A percentile compares a stretch with the other conserved stretches of the same genome.
Evolutionary conservation across 2,113 vertebrate genomes (phyloP).

Genomic region (Osmerus eperlanus): DNA sequence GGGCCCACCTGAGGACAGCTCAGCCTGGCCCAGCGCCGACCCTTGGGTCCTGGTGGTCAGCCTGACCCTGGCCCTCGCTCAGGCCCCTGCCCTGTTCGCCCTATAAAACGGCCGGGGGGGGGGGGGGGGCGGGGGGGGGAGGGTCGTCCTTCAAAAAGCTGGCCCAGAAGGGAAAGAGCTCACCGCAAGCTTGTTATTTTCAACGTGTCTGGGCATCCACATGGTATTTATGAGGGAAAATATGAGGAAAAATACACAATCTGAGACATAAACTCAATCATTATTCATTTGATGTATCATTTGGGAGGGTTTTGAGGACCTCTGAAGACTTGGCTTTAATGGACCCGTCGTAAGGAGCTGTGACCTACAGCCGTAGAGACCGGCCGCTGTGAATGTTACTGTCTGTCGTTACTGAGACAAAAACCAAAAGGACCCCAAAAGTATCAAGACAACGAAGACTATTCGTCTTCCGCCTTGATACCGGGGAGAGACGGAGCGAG

Average conservation of each 20-base stretch:
- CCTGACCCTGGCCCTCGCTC: slow-evolving; percentile 51
- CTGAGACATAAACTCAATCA: slow-evolving; percentile 45
- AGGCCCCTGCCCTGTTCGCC: slow-evolving; percentile 63
- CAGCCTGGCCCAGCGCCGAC: slow-evolving; percentile 53
- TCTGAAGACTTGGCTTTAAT: slow-evolving; percentile 44
- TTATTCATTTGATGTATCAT: slow-evolving; percentile 55
- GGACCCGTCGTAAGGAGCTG: slow-evolving; percentile 29
- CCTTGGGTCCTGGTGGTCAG: slow-evolving; percentile 59
- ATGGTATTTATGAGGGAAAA: slow-evolving; percentile 42
- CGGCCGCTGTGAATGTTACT: slow-evolving; percentile 7
- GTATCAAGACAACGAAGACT: slow-evolving; percentile 33
- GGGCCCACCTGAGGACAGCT: slow-evolving; percentile 51
- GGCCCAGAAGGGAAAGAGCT: slow-evolving; percentile 65
- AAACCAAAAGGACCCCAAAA: slow-evolving; percentile 19
- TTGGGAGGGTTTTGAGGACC: slow-evolving; percentile 36
- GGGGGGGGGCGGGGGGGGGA: slow-evolving; percentile 24
- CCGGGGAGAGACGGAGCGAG: neutral
- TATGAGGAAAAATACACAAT: slow-evolving; percentile 12
- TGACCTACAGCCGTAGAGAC: slow-evolving; percentile 1
- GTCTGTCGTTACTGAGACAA: slow-evolving; percentile 24
- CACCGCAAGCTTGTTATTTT: slow-evolving; percentile 21
- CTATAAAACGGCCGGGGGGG: slow-evolving; percentile 46
- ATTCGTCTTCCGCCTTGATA: slow-evolving; percentile 38
- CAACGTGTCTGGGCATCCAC: slow-evolving; percentile 38
- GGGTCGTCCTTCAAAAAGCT: slow-evolving; percentile 68